Conservation (phyloP, 2,797 vertebrate species). For the Garrulus glandarius region DNA sequence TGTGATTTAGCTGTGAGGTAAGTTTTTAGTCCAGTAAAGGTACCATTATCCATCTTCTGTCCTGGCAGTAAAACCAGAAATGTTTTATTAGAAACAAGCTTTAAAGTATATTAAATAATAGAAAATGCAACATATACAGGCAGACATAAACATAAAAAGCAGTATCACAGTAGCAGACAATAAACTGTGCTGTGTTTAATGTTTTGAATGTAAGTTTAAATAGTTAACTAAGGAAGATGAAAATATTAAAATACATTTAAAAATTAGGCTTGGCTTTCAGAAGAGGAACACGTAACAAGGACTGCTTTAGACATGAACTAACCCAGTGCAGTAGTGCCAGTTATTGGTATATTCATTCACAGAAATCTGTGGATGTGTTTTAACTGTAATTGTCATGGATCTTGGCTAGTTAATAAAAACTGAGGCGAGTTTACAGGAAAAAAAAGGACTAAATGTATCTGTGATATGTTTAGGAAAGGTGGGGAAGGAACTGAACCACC, state of each 20-base stretch:
- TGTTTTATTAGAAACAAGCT: slow-evolving; percentile 11
- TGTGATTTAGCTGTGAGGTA: not conserved
- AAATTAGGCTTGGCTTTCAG: not conserved
- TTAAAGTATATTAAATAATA: not conserved
- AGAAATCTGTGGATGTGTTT: not conserved
- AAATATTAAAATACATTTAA: not conserved
- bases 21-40: not conserved
- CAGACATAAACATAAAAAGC: not conserved
- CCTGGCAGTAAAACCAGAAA: not conserved
- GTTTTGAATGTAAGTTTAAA: not conserved
- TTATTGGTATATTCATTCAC: not conserved
- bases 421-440: not conserved
- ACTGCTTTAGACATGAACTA: not conserved
- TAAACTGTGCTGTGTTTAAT: not conserved
- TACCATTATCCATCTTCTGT: not conserved
- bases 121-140: not conserved
- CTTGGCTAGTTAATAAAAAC: not conserved
- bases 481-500: not conserved
- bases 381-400: not conserved
- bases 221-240: not conserved
- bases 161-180: not conserved
- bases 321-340: not conserved
- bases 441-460: not conserved
- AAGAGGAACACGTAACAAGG: not conserved
- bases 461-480: not conserved